phyloP scores from a whole-genome alignment of 2,113 vertebrate species.

The Psettodes erumei region DNA sequence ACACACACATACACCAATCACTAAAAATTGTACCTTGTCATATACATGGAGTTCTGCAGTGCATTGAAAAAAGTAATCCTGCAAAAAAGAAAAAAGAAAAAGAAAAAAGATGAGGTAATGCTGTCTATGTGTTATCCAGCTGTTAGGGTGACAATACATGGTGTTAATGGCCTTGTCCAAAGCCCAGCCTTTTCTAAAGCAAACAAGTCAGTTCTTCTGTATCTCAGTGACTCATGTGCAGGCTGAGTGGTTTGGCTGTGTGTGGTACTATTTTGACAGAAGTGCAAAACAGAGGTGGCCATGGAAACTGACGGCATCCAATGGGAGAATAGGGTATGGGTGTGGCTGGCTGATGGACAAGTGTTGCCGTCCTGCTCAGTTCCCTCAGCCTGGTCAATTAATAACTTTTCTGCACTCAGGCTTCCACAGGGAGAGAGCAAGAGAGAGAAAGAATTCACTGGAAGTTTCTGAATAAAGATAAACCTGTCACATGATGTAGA shows the following conservation, averaged over 20 bases:
- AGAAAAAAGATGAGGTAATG: neutral
- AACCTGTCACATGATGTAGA: slow-evolving; percentile 22
- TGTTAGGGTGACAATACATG: neutral
- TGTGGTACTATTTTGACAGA: slow-evolving; percentile 61
- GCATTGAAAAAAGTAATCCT: no score
- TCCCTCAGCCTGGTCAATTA: slow-evolving; percentile 61
- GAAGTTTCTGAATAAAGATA: slow-evolving; percentile 36
- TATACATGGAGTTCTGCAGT: no score
- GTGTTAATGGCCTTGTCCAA: slow-evolving; percentile 8
- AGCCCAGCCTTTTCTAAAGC: slow-evolving; percentile 30
- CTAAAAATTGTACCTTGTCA: no score
- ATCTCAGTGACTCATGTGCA: slow-evolving; percentile 55
- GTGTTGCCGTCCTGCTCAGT: neutral
- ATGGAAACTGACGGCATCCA: slow-evolving; percentile 70
- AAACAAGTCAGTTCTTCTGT: slow-evolving; percentile 44
- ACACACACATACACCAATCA: no score
- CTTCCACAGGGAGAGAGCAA: neutral
- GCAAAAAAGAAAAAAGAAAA: no score
- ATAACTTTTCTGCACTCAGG: slow-evolving; percentile 46
- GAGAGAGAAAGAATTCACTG: slow-evolving; percentile 7
- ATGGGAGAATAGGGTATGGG: slow-evolving; percentile 46
- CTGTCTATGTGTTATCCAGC: slow-evolving; percentile 28
- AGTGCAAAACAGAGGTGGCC: slow-evolving; percentile 73
- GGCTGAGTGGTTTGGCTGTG: slow-evolving; percentile 43
- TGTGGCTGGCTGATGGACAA: slow-evolving; percentile 52